Evolutionary conservation across 2,797 vertebrate species (phyloP).

Genomic region (Micromesistius poutassou): DNA sequence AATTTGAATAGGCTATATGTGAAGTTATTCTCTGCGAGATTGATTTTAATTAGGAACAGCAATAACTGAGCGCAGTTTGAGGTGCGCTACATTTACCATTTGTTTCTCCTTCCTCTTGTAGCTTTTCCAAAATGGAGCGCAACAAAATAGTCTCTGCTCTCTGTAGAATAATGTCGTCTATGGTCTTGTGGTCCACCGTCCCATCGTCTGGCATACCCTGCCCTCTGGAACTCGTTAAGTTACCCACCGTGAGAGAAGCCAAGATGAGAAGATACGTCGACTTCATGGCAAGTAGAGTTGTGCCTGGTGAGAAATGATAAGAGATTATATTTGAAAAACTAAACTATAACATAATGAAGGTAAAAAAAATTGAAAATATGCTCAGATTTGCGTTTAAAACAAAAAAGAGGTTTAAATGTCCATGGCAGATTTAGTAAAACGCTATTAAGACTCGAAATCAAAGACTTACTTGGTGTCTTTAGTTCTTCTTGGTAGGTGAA

Average conservation of each 20-base stretch:
- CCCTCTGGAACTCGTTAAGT: conserved; percentile 60
- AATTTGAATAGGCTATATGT: not conserved
- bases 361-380: not conserved
- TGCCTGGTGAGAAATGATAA: not conserved
- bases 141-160: conserved; percentile 76
- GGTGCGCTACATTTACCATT: conserved; percentile 58
- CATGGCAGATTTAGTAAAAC: not conserved
- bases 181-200: conserved; percentile 50
- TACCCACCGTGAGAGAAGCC: conserved; percentile 69
- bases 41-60: not conserved
- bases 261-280: conserved; percentile 71
- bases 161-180: conserved; percentile 76
- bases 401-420: not conserved
- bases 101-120: conserved; percentile 70
- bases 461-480: conserved; percentile 6
- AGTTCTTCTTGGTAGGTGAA: not conserved
- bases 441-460: not conserved
- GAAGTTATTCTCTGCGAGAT: not conserved
- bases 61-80: not conserved
- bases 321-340: not conserved
- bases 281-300: conserved; percentile 67
- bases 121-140: conserved; percentile 73
- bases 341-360: not conserved
- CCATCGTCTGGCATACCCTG: conserved; percentile 72
- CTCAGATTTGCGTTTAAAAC: not conserved